Evolutionary conservation across 1,140 invertebrate species (phyloP), one percentile per base, ranked within the genome.

Genomic region (Lasioglossum albipes): DNA sequence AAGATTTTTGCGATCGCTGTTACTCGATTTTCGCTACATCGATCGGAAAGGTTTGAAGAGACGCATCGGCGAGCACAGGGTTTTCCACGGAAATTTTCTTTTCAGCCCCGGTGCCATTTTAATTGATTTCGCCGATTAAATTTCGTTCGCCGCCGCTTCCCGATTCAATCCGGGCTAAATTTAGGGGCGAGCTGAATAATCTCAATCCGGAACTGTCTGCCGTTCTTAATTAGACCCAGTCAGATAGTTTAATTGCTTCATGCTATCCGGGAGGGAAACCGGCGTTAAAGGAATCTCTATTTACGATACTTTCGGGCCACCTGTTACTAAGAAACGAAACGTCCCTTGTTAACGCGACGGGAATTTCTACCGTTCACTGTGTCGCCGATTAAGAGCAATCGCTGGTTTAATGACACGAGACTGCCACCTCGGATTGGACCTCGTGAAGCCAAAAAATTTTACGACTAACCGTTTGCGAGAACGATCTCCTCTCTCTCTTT

Each of bases 281-380:
- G 27, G 45, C 59, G 76, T 72, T 79, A 72, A 27, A 77, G 68
- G 76, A 73, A 73, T 18, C 59, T 73, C 61, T 79, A 79, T 79
- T 79, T 79, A 79, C 57, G 76, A 79, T 73, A 73, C 70, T 79
- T 73, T 79, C 76, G 69, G 31, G 20, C 76, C 76, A 78, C 76
- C 76, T 78, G 76, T 78, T 78, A 78, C 76, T 68, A 22, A 27
- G 59, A 18, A n/a, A 6, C 13, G 57, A 71, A 71, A 78, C 42
- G 59, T 65, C 68, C 36, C 59, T 59, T 27, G 76, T 52, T 54
- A 78, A 72, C 45, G 59, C 69, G 5, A 45, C 31, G 18, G 54
- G 36, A 64, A 78, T 31, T 62, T 71, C 49, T 20, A 9, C n/a
- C 49, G 49, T 45, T 71, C 0, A 41, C n/a, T 13, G 42, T 31